Evolutionary conservation across 2,113 vertebrate species (phyloP), one percentile per base, ranked within the genome.

Genomic region (Catharus bicknelli): DNA sequence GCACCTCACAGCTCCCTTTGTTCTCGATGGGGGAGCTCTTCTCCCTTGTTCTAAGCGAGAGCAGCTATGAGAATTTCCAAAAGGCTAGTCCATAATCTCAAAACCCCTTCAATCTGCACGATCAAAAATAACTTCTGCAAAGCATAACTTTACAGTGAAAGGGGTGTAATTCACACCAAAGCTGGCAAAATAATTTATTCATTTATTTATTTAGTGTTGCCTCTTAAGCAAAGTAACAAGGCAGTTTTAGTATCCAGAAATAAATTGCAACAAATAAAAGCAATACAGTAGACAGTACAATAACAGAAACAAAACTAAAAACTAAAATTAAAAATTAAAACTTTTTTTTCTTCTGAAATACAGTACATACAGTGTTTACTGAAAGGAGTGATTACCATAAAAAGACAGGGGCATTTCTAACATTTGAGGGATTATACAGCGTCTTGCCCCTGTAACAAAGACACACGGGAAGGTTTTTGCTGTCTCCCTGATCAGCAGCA

Each of bases 91-190:
- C 43, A 16, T n/a, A 51, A 78, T 50, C 83, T 63, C 38, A 72
- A 93, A 90, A 7, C 27, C 19, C 23, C 50, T 58, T 81, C 73
- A 81, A 58, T 61, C 55, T 81, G 6, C 48, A 88, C 25, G 22
- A 84, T 57, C 68, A 92, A 57, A 94, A 94, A 84, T 74, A 94
- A 57, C 40, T 63, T 55, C 48, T 19, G n/a, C 64, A 86, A 36
- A 45, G 61, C 43, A 79, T 38, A 77, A 38, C 38, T 93, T 94
- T 67, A 34, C 11, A 7, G 17, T 10, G 43, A 80, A 76, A 91
- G 7, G 4, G 51, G n/a, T 51, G 40, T 15, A 51, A 92, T 70
- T 95, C 66, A 73, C 76, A 81, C 43, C 53, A 77, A 77, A 74
- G 43, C n/a, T 94, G 27, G 9, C 57, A 40, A 90, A 77, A 83